Conservation (phyloP, 2,113 vertebrate species). For the Cygnus buccinator region DNA sequence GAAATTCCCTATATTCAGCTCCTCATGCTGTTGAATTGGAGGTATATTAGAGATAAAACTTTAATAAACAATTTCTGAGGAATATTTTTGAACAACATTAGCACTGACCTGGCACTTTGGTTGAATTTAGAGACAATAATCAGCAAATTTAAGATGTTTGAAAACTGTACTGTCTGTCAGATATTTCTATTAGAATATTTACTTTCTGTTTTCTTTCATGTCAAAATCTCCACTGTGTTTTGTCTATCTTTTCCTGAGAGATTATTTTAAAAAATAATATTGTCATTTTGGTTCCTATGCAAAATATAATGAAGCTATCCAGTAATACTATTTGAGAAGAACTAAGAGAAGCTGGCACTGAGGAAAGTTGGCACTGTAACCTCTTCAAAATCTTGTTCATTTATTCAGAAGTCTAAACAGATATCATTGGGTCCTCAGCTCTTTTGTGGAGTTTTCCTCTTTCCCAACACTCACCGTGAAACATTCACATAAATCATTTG, state of each 20-base stretch:
- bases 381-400: constrained; percentile 11
- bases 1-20: constrained; percentile 18
- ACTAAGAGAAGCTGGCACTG: neutral
- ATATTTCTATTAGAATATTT: neutral
- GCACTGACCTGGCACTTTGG: neutral
- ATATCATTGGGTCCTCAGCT: neutral
- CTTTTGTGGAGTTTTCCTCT: neutral
- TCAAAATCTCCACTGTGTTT: neutral
- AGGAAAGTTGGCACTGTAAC: neutral
- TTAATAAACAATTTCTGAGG: constrained; percentile 40
- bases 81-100: neutral
- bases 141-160: neutral
- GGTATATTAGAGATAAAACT: constrained; percentile 43
- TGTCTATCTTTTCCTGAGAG: neutral
- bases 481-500: constrained; percentile 20
- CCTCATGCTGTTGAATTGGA: constrained; percentile 13
- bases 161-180: neutral
- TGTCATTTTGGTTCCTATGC: neutral
- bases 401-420: constrained; percentile 1
- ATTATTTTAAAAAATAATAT: neutral
- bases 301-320: neutral
- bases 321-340: neutral
- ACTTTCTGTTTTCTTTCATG: neutral
- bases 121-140: neutral
- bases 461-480: neutral